Evolutionary conservation across 2,888 invertebrate species (phyloP), one percentile per base, ranked within the genome.

Genomic region (Petrolisthes cinctipes): DNA sequence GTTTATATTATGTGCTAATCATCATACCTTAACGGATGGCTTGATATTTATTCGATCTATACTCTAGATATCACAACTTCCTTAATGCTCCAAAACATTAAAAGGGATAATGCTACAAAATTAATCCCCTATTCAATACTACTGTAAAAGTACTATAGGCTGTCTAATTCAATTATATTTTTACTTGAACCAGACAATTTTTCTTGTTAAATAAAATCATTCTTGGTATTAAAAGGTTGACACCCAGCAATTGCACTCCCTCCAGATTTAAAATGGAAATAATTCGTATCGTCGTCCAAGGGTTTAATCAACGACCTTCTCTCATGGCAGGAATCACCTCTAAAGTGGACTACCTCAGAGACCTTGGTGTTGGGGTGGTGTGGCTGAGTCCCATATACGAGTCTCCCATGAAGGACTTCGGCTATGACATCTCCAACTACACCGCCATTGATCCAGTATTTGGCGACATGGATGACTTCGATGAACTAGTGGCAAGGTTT

Each of bases 381-480:
- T 97, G 97, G 97, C 93, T 98, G 87, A 97, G 97, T 0, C 97
- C 97, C 0, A 96, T 98, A 91, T 97, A 95, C 93, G 93, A 94
- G 86, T 97, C 97, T 0, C 97, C 97, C 0, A 96, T 96, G 96
- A 94, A 95, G 0, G 97, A 98, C 93, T 96, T 96, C 92, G 97
- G 97, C 0, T 97, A 97, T 91, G 97, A 98, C 92, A 96, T 97
- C 91, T 95, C 96, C 56, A 94, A 97, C 93, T 97, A 96, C 92
- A 95, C 93, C 85, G 94, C 94, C 37, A 95, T 97, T 56, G 95
- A 97, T 91, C 92, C 95, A 0, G 94, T 94, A 84, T 97, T 95
- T 92, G 97, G 97, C 0, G 95, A 94, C 0, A 93, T 96, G 93
- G 93, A 93, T 0, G 96, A 97, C 92, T 96, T 97, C 82, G 93